phyloP scores from a whole-genome alignment of 1,140 invertebrate species.

The Ceratitis capitata region DNA sequence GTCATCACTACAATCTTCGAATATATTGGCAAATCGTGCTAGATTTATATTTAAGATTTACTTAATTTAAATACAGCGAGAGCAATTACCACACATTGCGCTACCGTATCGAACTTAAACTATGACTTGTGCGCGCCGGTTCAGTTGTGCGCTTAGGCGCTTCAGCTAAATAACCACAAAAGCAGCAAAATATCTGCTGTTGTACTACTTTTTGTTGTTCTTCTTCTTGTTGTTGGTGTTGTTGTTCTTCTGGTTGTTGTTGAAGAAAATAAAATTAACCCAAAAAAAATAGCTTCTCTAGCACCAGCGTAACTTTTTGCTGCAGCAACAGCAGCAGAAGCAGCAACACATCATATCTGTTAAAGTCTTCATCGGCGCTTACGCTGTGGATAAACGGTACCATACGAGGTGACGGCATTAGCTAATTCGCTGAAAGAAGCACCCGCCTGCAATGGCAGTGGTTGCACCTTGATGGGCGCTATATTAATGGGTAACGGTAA shows the following conservation, averaged over 20 bases:
- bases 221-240: background rate
- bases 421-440: conserved; percentile 55
- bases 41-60: background rate
- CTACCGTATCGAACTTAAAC: background rate
- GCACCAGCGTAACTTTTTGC: background rate
- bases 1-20: background rate
- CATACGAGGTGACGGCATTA: conserved; percentile 58
- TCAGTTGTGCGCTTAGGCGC: background rate
- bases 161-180: background rate
- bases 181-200: background rate
- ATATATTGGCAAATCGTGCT: background rate
- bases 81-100: background rate
- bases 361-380: conserved; percentile 32
- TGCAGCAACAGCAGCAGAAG: too few species aligned
- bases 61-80: background rate
- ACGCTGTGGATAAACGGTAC: conserved; percentile 56
- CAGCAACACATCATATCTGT: background rate
- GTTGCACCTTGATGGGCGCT: conserved; percentile 56
- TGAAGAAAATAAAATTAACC: background rate
- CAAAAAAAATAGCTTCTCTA: background rate
- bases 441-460: conserved; percentile 58
- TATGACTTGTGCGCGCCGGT: background rate
- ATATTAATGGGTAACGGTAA: conserved; percentile 58
- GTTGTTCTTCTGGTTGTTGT: too few species aligned
- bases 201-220: too few species aligned